phyloP scores from a whole-genome alignment of 2,797 vertebrate genomes.

The Martes flavigula region DNA sequence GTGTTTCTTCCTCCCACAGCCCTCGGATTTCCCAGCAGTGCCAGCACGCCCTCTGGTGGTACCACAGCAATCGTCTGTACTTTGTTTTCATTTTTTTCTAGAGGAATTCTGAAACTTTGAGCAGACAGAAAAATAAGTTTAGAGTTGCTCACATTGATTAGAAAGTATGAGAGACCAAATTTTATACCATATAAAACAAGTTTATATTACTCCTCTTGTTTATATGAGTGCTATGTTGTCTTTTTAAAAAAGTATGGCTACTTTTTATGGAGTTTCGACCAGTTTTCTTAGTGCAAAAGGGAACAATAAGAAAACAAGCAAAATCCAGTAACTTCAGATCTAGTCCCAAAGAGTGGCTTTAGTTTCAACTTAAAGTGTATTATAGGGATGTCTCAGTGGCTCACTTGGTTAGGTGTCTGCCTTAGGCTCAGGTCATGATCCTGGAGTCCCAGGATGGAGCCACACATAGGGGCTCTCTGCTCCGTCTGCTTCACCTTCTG shows the following conservation, averaged over 20 bases:
- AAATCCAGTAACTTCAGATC: neutral
- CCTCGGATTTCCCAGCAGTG: neutral
- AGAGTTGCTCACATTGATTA: slow-evolving; percentile 3
- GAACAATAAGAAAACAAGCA: neutral
- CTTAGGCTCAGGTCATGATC: too few relatives aligned
- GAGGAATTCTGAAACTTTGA: slow-evolving; percentile 19
- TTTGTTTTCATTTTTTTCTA: neutral
- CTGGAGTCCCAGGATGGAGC: too few relatives aligned
- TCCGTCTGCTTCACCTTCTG: too few relatives aligned
- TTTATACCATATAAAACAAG: neutral
- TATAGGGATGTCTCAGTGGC: too few relatives aligned
- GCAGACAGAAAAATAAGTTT: neutral
- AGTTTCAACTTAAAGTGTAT: neutral
- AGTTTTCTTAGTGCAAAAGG: neutral
- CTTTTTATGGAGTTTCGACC: neutral
- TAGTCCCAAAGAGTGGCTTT: neutral
- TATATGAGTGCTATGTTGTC: neutral
- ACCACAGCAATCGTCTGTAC: neutral
- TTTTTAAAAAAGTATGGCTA: neutral
- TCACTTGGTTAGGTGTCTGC: too few relatives aligned
- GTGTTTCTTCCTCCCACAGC: too few relatives aligned
- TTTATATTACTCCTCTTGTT: neutral
- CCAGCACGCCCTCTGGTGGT: slow-evolving; percentile 65
- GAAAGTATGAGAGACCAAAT: neutral
- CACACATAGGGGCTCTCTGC: too few relatives aligned